Conservation (phyloP, 2,797 vertebrate species). For the Myotis myotis region DNA sequence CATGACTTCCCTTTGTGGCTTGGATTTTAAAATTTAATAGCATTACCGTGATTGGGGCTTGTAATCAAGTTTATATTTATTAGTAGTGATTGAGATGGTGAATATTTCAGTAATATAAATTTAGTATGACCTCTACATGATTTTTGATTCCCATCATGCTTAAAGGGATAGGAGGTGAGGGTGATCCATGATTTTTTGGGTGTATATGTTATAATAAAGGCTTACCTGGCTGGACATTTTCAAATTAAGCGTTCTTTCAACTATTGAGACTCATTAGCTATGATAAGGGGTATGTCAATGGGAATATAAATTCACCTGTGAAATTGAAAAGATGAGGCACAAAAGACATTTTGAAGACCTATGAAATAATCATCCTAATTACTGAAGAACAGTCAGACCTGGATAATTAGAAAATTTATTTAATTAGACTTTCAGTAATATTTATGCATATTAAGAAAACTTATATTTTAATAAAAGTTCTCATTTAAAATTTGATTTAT, state of each 20-base stretch:
- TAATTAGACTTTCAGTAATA: slow-evolving; percentile 29
- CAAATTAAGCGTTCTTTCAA: slow-evolving; percentile 8
- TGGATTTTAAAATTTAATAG: slow-evolving; percentile 10
- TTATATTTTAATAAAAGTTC: slow-evolving; percentile 39
- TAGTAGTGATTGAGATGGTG: neutral
- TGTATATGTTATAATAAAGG: neutral
- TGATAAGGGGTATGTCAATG: neutral
- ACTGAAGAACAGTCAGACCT: neutral
- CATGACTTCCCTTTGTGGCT: neutral
- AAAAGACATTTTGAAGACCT: slow-evolving; percentile 13
- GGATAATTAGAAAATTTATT: slow-evolving; percentile 40
- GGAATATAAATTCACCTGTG: neutral
- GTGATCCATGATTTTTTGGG: neutral
- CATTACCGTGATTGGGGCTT: neutral
- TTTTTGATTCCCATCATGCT: neutral
- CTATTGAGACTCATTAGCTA: neutral
- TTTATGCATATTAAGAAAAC: slow-evolving; percentile 9
- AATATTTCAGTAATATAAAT: slow-evolving; percentile 31
- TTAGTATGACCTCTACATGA: neutral
- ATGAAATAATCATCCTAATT: neutral
- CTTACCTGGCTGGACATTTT: neutral
- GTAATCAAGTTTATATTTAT: neutral
- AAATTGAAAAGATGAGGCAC: slow-evolving; percentile 34
- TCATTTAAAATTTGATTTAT: slow-evolving; percentile 28
- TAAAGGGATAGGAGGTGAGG: neutral